Evolutionary conservation across 2,113 vertebrate species (phyloP).

Genomic region (Polypterus senegalus): DNA sequence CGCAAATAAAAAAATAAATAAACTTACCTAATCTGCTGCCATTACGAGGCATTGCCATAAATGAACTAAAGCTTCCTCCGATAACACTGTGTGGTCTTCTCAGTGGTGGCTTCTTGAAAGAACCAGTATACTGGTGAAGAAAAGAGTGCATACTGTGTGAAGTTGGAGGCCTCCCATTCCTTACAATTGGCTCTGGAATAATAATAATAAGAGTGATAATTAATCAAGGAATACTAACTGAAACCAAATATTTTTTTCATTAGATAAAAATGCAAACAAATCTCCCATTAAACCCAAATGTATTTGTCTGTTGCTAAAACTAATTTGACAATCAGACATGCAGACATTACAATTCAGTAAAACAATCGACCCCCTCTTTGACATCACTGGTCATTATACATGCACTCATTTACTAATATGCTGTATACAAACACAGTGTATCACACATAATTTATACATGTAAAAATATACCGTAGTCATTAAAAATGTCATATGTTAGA

Average conservation of each 20-base stretch:
- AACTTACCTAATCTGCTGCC: slow-evolving; percentile 83
- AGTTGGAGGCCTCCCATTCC: slow-evolving; percentile 78
- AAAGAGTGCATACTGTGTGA: slow-evolving; percentile 94
- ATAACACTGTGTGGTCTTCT: slow-evolving; percentile 88
- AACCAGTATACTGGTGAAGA: slow-evolving; percentile 88
- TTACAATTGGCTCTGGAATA: slow-evolving; percentile 69
- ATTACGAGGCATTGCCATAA: slow-evolving; percentile 87
- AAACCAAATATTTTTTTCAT: slow-evolving; percentile 22
- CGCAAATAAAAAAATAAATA: neutral
- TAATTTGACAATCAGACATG: too few relatives aligned
- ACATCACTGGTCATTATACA: too few relatives aligned
- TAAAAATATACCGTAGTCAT: too few relatives aligned
- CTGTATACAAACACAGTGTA: too few relatives aligned
- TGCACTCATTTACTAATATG: too few relatives aligned
- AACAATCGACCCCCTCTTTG: too few relatives aligned
- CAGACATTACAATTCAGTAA: too few relatives aligned
- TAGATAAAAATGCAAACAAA: slow-evolving; percentile 14
- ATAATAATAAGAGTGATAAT: slow-evolving; percentile 27
- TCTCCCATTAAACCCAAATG: too few relatives aligned
- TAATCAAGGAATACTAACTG: slow-evolving; percentile 25
- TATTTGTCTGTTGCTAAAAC: too few relatives aligned
- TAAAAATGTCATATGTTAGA: too few relatives aligned
- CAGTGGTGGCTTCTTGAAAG: slow-evolving; percentile 85
- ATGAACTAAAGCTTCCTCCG: slow-evolving; percentile 81
- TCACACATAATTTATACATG: too few relatives aligned